phyloP scores from a whole-genome alignment of 2,797 vertebrate genomes.

The Sparus aurata region DNA sequence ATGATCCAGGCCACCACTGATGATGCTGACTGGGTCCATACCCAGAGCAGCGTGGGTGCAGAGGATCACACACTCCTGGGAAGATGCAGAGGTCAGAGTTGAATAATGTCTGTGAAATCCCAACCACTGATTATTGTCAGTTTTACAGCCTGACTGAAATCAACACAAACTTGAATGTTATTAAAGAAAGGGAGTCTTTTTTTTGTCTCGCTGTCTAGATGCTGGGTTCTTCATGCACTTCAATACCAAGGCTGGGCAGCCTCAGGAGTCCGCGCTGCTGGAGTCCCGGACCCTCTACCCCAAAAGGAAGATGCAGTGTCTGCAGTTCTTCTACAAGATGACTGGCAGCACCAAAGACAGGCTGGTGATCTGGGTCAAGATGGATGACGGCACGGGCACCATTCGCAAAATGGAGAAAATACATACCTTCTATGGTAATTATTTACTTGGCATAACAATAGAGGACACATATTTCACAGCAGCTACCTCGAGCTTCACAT shows the following conservation, averaged over 20 bases:
- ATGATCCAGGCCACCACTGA: slow-evolving; percentile 91
- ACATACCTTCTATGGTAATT: slow-evolving; percentile 88
- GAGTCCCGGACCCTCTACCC: slow-evolving; percentile 93
- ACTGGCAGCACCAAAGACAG: slow-evolving; percentile 87
- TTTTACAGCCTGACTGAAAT: neutral
- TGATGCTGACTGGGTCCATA: slow-evolving; percentile 86
- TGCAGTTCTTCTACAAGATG: slow-evolving; percentile 95
- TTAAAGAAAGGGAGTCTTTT: neutral
- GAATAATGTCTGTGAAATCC: neutral
- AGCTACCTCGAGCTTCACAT: neutral
- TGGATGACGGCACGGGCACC: slow-evolving; percentile 88
- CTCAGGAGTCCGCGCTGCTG: slow-evolving; percentile 85
- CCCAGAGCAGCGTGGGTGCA: slow-evolving; percentile 61
- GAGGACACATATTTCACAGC: neutral
- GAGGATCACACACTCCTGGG: slow-evolving; percentile 90
- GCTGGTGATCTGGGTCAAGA: slow-evolving; percentile 89
- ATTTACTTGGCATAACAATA: neutral
- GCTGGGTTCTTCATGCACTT: slow-evolving; percentile 92
- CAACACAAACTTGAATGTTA: rapidly evolving
- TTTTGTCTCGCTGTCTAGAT: slow-evolving; percentile 75
- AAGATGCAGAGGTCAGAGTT: slow-evolving; percentile 86
- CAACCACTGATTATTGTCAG: neutral
- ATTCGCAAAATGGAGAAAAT: slow-evolving; percentile 89
- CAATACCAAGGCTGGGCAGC: slow-evolving; percentile 76
- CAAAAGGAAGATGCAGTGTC: slow-evolving; percentile 90